Evolutionary conservation across 2,113 vertebrate species (phyloP).

Genomic region (Saccopteryx bilineata): DNA sequence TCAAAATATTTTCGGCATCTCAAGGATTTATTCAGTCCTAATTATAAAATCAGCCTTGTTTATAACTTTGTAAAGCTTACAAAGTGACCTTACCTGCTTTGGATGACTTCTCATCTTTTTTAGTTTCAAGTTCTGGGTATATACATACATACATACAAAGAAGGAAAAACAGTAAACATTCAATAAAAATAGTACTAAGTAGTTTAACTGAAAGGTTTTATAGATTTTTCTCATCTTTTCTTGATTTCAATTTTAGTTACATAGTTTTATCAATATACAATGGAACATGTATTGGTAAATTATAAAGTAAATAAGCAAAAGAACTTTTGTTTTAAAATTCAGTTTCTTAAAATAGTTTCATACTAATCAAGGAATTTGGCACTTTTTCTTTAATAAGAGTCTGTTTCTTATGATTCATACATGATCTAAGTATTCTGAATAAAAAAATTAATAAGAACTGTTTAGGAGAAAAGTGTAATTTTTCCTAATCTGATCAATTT

Average conservation of each 20-base stretch:
- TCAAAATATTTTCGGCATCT: neutral
- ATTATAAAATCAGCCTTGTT: neutral
- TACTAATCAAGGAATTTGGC: neutral
- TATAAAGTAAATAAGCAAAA: conserved; percentile 31
- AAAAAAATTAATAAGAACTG: conserved; percentile 41
- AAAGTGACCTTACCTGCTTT: conserved; percentile 46
- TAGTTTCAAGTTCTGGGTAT: conserved; percentile 51
- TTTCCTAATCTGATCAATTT: conserved; percentile 40
- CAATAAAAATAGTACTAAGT: neutral
- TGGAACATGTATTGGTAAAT: neutral
- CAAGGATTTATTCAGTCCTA: neutral
- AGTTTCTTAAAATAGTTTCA: neutral
- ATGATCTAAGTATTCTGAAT: neutral
- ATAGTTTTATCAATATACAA: neutral
- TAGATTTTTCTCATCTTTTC: neutral
- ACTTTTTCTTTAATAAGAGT: conserved; percentile 14
- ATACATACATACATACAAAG: neutral
- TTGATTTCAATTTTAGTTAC: neutral
- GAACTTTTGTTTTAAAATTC: neutral
- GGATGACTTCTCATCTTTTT: conserved; percentile 72
- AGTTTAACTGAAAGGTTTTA: neutral
- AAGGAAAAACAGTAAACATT: neutral
- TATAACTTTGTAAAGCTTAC: neutral
- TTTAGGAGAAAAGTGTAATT: neutral
- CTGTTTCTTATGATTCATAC: neutral